phyloP scores from a whole-genome alignment of 2,888 invertebrate species.

The Neoaliturus tenellus region DNA sequence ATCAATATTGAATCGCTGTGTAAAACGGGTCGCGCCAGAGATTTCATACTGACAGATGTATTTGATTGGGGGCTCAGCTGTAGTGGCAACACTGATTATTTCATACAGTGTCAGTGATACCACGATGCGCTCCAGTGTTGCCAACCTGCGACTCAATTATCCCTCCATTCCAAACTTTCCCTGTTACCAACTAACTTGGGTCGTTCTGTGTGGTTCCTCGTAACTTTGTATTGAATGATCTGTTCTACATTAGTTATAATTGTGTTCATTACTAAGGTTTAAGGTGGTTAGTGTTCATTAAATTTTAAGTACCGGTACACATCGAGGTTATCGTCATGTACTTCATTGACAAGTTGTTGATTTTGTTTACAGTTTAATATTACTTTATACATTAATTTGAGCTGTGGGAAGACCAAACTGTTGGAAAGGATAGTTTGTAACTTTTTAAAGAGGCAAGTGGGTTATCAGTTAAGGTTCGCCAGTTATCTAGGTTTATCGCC shows the following conservation, averaged over 20 bases:
- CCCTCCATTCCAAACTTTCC: slow-evolving; percentile 21
- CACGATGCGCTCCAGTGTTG: slow-evolving; percentile 13
- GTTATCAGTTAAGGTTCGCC: not conserved
- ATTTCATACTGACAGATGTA: not conserved
- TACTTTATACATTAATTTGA: too few species aligned
- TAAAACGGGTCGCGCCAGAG: not conserved
- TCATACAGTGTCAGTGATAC: not conserved
- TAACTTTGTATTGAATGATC: not conserved
- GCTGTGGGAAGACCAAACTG: too few species aligned
- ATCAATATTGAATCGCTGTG: not conserved
- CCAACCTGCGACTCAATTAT: slow-evolving; percentile 20
- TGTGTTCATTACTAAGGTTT: not conserved
- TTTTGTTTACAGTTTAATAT: too few species aligned
- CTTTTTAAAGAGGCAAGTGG: not conserved
- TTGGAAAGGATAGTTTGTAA: too few species aligned
- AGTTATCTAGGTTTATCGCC: not conserved
- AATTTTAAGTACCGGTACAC: too few species aligned
- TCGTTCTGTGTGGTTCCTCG: not conserved
- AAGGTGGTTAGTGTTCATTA: not conserved
- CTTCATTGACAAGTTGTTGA: too few species aligned
- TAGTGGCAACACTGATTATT: slow-evolving; percentile 1
- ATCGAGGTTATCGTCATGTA: too few species aligned
- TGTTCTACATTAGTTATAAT: not conserved
- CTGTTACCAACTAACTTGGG: slow-evolving; percentile 1
- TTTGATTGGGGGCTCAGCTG: not conserved